phyloP scores from a whole-genome alignment of 2,888 invertebrate species.

The Dilophus febrilis region DNA sequence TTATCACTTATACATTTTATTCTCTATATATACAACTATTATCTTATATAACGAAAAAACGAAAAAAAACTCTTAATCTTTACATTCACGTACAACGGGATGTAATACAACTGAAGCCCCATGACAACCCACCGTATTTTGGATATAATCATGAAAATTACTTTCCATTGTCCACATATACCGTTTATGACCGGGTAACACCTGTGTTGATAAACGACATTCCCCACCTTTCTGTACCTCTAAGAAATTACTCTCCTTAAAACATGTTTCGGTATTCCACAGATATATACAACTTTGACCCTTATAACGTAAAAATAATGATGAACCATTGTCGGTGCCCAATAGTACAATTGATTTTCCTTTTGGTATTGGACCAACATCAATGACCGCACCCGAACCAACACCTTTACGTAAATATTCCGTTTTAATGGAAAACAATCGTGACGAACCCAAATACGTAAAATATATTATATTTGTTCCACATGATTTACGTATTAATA shows the following conservation, averaged over 20 bases:
- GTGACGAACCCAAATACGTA: slow-evolving; percentile 38
- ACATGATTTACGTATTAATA: slow-evolving; percentile 33
- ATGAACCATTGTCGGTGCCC: slow-evolving; percentile 41
- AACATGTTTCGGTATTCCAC: slow-evolving; percentile 42
- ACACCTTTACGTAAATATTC: slow-evolving; percentile 34
- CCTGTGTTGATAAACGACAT: slow-evolving; percentile 42
- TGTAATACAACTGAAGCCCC: slow-evolving; percentile 43
- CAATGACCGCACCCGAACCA: slow-evolving; percentile 33
- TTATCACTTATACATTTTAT: too few relatives aligned
- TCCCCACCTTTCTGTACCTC: slow-evolving; percentile 40
- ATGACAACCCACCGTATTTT: slow-evolving; percentile 39
- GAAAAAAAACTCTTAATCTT: too few relatives aligned
- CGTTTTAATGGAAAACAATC: slow-evolving; percentile 38
- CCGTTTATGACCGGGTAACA: slow-evolving; percentile 37
- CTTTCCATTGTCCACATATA: slow-evolving; percentile 47
- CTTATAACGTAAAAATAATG: slow-evolving; percentile 42
- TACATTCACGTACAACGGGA: slow-evolving; percentile 37
- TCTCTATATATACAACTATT: too few relatives aligned
- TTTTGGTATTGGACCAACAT: slow-evolving; percentile 37
- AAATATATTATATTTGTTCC: slow-evolving; percentile 36
- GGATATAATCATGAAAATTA: slow-evolving; percentile 46
- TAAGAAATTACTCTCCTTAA: slow-evolving; percentile 36
- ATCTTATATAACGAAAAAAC: too few relatives aligned
- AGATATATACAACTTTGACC: slow-evolving; percentile 43
- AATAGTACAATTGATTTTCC: slow-evolving; percentile 36